Base-by-base conservation (phyloP, 1,140 invertebrate species). In the Pomacea maculata region DNA sequence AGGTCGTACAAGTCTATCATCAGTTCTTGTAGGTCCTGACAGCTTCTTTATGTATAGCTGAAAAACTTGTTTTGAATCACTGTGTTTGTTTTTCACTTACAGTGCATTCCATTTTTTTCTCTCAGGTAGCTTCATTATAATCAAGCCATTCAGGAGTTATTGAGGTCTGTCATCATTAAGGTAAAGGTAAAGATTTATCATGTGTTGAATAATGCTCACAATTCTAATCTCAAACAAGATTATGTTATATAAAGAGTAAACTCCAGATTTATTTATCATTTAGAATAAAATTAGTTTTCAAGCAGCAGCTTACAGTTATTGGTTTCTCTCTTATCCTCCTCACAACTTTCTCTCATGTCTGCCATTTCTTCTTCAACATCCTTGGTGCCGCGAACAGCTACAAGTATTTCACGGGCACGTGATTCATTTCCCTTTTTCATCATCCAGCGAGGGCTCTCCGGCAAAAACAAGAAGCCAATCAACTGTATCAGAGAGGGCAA, bases 401-500 rank as follows among this genome's bases (percentile, higher is more conserved):
- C 74, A 15, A 90, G 80, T 19, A 89, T 85, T 29, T 78, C 78
- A 5, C 81, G 77, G 7, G 88, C 89, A 79, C 87, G 77, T 9
- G 80, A 78, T 70, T 88, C 85, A 71, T 82, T 67, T 34, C 83
- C 83, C 68, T 85, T 86, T 34, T 86, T 85, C 85, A 89, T 85
- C n/a, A 89, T 82, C 85, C 84, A 90, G 14, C 89, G 79, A n/a
- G 89, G 89, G 82, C 85, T 87, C 79, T 85, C 84, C 12, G 88
- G 89, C 70, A 90, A 82, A 80, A 90, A 90, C 19, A 88, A 78
- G 85, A 90, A 89, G 8, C 88, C 89, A 73, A 88, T 83, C 76
- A 89, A 84, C 78, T 90, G 89, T 68, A 89, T 84, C 2, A 87
- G 34, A 17, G 89, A 86, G 52, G 89, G 88, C 14, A 90, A 75